Conservation (phyloP, 2,888 invertebrate species). For the Xanthia togata region DNA sequence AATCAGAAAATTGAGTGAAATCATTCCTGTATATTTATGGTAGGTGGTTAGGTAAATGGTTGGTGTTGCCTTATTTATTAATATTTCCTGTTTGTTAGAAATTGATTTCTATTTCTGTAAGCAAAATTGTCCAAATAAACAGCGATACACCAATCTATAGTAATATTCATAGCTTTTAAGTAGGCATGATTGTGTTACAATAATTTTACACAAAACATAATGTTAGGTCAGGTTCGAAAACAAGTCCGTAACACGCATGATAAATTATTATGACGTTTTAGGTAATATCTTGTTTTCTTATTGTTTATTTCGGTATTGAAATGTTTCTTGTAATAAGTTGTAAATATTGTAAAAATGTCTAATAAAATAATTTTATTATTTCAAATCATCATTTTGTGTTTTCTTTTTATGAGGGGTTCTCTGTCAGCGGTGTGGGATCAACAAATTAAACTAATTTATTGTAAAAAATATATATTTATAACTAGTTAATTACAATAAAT, state of each 20-base stretch:
- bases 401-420: not conserved
- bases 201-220: slow-evolving; percentile 2
- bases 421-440: slow-evolving; percentile 5
- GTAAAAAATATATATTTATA: slow-evolving; percentile 69
- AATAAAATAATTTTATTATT: slow-evolving; percentile 53
- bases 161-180: not conserved
- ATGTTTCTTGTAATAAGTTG: slow-evolving; percentile 49
- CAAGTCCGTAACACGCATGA: slow-evolving; percentile 13
- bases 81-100: slow-evolving; percentile 1
- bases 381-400: slow-evolving; percentile 30
- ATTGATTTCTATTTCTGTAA: not conserved
- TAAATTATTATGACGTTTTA: slow-evolving; percentile 19
- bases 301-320: slow-evolving; percentile 28
- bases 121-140: not conserved
- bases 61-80: slow-evolving; percentile 17
- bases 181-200: not conserved
- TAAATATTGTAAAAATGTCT: slow-evolving; percentile 58
- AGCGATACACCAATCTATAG: not conserved
- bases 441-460: slow-evolving; percentile 44
- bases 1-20: slow-evolving; percentile 20
- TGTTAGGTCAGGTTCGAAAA: not conserved
- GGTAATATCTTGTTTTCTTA: not conserved
- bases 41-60: slow-evolving; percentile 13
- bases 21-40: slow-evolving; percentile 52
- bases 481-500: slow-evolving; percentile 61